These are phyloP conservation scores for Limnephilus marmoratus DNA, from an alignment of 2,888 invertebrate genomes.

Conservation along the genomic window DNA sequence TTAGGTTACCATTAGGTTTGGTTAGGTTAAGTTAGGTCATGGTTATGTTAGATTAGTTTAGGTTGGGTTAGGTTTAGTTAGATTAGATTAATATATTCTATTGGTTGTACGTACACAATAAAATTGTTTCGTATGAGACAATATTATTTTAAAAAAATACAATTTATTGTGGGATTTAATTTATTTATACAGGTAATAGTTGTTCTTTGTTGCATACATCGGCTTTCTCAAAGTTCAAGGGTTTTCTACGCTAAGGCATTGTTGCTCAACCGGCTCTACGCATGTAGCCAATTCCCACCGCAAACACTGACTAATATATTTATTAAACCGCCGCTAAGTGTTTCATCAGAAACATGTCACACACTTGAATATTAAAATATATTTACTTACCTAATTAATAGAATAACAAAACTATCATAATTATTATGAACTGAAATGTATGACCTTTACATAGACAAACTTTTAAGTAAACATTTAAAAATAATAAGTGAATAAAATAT, in stretches of 20 bases:
- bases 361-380: not conserved
- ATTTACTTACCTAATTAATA: no score
- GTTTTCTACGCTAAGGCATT: not conserved
- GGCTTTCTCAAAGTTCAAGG: not conserved
- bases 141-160: not conserved
- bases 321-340: not conserved
- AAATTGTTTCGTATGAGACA: not conserved
- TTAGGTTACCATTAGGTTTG: no score
- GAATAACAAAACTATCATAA: not conserved
- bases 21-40: no score
- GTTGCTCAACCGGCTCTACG: no score
- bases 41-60: no score
- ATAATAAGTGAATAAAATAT: not conserved
- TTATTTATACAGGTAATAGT: not conserved
- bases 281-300: not conserved
- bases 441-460: not conserved
- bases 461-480: no score
- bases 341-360: not conserved
- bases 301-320: not conserved
- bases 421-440: not conserved
- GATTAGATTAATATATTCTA: no score
- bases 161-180: not conserved
- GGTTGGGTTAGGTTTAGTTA: no score
- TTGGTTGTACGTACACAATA: no score
- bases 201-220: not conserved